Percentiles rank a stretch among this genome's conserved stretches.
phyloP scores from a whole-genome alignment of 2,113 vertebrate genomes.

The Forbesichthys papilliferus region DNA sequence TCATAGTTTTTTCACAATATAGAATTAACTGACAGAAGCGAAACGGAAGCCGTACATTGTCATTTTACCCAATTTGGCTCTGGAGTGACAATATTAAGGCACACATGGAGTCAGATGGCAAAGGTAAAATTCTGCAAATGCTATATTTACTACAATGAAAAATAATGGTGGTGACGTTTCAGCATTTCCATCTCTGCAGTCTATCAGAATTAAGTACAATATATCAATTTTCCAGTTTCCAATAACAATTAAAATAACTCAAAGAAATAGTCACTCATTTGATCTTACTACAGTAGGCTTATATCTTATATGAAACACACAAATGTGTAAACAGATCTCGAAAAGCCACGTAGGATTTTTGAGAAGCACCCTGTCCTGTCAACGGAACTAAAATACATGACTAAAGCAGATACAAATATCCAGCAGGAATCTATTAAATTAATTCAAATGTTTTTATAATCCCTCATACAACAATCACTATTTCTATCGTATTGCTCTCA shows the following conservation, averaged over 20 bases:
- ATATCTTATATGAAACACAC: neutral
- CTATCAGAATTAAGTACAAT: neutral
- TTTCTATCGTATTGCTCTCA: conserved; percentile 1
- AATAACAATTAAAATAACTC: neutral
- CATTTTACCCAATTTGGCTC: neutral
- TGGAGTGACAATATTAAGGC: neutral
- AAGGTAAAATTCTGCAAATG: neutral
- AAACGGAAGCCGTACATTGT: neutral
- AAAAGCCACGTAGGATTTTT: neutral
- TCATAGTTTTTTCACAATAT: neutral
- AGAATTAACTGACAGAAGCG: neutral
- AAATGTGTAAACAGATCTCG: neutral
- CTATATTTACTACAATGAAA: neutral
- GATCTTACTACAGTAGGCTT: neutral
- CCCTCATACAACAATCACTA: neutral
- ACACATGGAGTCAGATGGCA: neutral
- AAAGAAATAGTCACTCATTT: neutral
- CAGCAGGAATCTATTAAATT: neutral
- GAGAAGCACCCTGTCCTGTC: too few relatives aligned
- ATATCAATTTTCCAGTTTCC: neutral
- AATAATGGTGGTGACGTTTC: neutral
- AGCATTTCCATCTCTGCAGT: neutral
- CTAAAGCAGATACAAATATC: neutral
- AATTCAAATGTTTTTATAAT: neutral
- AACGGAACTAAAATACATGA: too few relatives aligned